phyloP scores from a whole-genome alignment of 2,797 vertebrate genomes.

The Loriculus beryllinus region DNA sequence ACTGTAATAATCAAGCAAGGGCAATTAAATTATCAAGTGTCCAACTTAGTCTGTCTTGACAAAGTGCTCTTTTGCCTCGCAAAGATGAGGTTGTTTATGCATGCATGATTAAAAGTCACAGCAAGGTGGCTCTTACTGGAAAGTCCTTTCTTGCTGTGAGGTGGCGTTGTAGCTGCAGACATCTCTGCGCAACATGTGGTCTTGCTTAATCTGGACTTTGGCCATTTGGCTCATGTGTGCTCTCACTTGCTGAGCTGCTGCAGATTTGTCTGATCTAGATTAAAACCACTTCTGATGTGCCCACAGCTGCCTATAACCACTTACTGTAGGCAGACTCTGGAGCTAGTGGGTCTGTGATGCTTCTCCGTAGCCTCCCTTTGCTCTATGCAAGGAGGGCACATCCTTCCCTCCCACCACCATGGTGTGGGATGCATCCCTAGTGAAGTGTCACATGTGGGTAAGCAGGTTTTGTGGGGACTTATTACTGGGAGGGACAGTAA shows the following conservation, averaged over 20 bases:
- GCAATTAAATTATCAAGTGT: background rate
- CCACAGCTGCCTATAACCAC: background rate
- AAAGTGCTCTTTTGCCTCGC: background rate
- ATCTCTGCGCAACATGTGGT: background rate
- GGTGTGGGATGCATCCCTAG: rapidly evolving
- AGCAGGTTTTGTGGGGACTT: rapidly evolving
- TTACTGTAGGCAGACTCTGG: background rate
- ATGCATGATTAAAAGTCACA: background rate
- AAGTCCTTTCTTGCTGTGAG: background rate
- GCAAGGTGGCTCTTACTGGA: background rate
- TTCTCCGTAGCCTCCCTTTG: background rate
- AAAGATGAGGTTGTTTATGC: background rate
- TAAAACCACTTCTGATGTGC: background rate
- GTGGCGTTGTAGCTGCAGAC: background rate
- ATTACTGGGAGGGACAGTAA: background rate
- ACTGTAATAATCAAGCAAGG: constrained; percentile 19
- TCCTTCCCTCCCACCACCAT: rapidly evolving
- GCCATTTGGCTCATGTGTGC: background rate
- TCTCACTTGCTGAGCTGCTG: background rate
- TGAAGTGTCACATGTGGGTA: rapidly evolving
- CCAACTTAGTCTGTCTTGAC: background rate
- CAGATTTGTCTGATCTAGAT: constrained; percentile 1
- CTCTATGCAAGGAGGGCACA: rapidly evolving
- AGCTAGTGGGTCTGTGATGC: background rate
- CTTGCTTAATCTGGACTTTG: background rate